Evolutionary conservation across 2,888 invertebrate species (phyloP).

Genomic region (Anoplius nigerrimus): DNA sequence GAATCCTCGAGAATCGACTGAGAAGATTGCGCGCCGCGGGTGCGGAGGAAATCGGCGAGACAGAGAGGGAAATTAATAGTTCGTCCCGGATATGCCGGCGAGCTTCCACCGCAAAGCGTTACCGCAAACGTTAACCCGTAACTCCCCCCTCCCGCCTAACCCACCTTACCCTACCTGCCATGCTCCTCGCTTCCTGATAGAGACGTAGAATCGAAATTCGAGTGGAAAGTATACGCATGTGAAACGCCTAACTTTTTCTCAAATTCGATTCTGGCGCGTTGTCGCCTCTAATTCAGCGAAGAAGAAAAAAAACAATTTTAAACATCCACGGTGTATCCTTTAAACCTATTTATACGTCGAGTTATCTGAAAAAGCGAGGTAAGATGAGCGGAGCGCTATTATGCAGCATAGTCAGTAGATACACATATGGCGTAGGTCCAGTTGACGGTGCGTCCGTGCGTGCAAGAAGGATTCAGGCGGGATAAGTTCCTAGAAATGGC

Average conservation of each 20-base stretch:
- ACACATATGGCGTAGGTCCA: background rate
- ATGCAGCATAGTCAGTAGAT: conserved; percentile 8
- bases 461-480: conserved; percentile 52
- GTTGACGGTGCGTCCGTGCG: conserved; percentile 47
- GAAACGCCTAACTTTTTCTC: too few species aligned
- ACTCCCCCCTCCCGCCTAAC: conserved; percentile 11
- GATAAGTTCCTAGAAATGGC: conserved; percentile 69
- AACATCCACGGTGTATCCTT: too few species aligned
- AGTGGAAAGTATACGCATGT: conserved; percentile 33
- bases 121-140: conserved; percentile 61
- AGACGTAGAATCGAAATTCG: conserved; percentile 30
- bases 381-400: too few species aligned
- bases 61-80: conserved; percentile 66
- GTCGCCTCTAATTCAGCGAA: too few species aligned
- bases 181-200: conserved; percentile 1
- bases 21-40: conserved; percentile 49
- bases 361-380: too few species aligned
- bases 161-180: conserved; percentile 16
- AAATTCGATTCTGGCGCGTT: too few species aligned
- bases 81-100: conserved; percentile 58
- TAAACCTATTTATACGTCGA: too few species aligned
- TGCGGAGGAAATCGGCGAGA: conserved; percentile 57
- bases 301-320: too few species aligned
- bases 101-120: conserved; percentile 57
- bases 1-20: conserved; percentile 40